Base-by-base conservation (phyloP, 1,140 invertebrate genomes). In the Zaprionus taronus region DNA sequence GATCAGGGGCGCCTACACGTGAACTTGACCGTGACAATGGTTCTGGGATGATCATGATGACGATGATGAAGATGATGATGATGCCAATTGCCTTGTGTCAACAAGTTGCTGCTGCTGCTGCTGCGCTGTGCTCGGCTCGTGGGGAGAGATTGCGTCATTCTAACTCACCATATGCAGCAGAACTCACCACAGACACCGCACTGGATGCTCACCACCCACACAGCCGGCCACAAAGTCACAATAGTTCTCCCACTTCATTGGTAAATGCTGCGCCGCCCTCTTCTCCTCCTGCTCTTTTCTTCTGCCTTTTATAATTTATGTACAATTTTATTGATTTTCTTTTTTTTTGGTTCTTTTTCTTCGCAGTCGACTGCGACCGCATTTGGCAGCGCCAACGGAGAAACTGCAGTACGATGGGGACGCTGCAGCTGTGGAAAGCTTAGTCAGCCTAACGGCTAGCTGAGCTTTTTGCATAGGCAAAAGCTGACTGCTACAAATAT, bases 191-290 rank as follows among this genome's bases (percentile, higher is more conserved):
- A 36, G n/a, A 22, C 34, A 20, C 12, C 17, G 22, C 14, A 26
- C 31, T 47, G 0, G 9, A 72, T 53, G 85, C 91, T 92, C 62
- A 92, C 91, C 91, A 38, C 91, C 91, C 61, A 91, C 72, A 57
- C 83, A 92, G 36, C 91, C 91, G 12, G 91, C 91, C 38, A 92
- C 79, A 65, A 91, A 92, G 65, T 92, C 91, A 63, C 91, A 91
- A 78, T 91, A 92, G 70, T 92, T 92, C 57, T 92, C 91, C 91
- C 91, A 92, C 87, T 91, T 91, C 87, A 91, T 91, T 64, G 15
- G 3, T 61, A 72, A 72, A 70, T 70, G 68, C 68, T 60, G 24
- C 15, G 9, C 26, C 2, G 12, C 15, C 9, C 28, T 17, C 14
- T 9, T 22, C 17, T 49, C 47, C 47, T 2, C 4, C 3, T 17